Conservation (phyloP, 53 echinoderm and acorn worm genomes). For the Actinopyga echinites region DNA sequence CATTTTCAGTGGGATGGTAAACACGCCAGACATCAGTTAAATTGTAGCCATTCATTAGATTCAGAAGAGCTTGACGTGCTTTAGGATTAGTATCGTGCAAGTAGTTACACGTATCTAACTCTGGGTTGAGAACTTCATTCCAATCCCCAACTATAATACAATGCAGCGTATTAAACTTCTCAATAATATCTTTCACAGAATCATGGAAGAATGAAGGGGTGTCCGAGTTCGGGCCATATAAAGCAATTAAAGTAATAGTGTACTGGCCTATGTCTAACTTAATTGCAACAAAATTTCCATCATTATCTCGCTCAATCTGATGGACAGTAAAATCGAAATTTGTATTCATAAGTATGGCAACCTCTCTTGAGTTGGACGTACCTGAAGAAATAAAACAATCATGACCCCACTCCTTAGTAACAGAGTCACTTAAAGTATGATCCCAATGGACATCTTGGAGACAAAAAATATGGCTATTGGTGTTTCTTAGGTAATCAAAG, state of each 20-base stretch:
- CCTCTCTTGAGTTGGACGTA: too few relatives aligned
- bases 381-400: too few relatives aligned
- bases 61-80: not conserved
- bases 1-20: too few relatives aligned
- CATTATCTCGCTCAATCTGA: not conserved
- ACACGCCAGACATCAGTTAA: not conserved
- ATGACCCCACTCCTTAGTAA: too few relatives aligned
- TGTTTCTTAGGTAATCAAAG: too few relatives aligned
- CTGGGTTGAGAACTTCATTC: not conserved
- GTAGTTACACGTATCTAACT: constrained; percentile 2
- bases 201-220: not conserved
- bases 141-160: constrained; percentile 26
- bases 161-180: constrained; percentile 17
- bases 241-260: not conserved
- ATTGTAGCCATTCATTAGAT: not conserved
- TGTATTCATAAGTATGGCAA: too few relatives aligned
- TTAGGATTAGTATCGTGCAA: not conserved
- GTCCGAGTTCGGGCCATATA: constrained; percentile 27
- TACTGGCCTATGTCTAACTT: too few relatives aligned
- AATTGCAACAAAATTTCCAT: too few relatives aligned
- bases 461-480: too few relatives aligned
- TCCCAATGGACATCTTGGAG: too few relatives aligned
- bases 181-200: not conserved
- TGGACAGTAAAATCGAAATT: too few relatives aligned
- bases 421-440: too few relatives aligned